phyloP scores from a whole-genome alignment of 2,888 invertebrate species.

The Willowsia nigromaculata region DNA sequence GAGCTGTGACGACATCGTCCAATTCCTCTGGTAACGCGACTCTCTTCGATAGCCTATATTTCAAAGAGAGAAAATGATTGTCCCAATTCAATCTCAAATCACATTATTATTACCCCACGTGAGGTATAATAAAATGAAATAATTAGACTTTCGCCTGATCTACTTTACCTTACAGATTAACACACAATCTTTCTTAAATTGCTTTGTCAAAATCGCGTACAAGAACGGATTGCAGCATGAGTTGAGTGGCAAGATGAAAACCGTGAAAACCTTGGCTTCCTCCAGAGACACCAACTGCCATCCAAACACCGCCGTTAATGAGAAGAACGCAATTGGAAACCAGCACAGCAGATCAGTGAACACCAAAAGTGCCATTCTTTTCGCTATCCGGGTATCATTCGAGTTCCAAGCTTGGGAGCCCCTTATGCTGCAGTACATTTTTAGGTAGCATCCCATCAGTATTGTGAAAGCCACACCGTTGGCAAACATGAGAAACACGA shows the following conservation, averaged over 20 bases:
- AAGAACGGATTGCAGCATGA: slow-evolving; percentile 99
- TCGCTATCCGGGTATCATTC: slow-evolving; percentile 97
- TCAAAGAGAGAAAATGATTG: neutral
- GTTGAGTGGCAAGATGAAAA: slow-evolving; percentile 96
- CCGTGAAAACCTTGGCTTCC: slow-evolving; percentile 95
- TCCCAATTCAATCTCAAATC: slow-evolving; percentile 1
- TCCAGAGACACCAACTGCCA: slow-evolving; percentile 94
- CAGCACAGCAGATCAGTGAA: slow-evolving; percentile 99
- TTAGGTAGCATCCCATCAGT: slow-evolving; percentile 96
- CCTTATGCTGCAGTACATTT: slow-evolving; percentile 98
- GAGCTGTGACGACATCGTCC: slow-evolving; percentile 92
- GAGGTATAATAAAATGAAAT: neutral
- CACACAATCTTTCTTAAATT: slow-evolving; percentile 98
- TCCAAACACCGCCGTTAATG: slow-evolving; percentile 95
- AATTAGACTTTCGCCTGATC: neutral
- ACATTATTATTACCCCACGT: too few relatives aligned
- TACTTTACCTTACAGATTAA: slow-evolving; percentile 88
- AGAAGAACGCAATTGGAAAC: slow-evolving; percentile 98
- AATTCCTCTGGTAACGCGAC: slow-evolving; percentile 92
- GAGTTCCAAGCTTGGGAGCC: slow-evolving; percentile 98
- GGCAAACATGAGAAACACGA: slow-evolving; percentile 92
- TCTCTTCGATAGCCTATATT: slow-evolving; percentile 91
- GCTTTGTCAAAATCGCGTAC: slow-evolving; percentile 98
- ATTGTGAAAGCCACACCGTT: slow-evolving; percentile 97
- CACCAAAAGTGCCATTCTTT: slow-evolving; percentile 96